These are phyloP conservation scores for Idaea straminata DNA, from an alignment of 2,888 invertebrate species.

Conservation along the genomic window DNA sequence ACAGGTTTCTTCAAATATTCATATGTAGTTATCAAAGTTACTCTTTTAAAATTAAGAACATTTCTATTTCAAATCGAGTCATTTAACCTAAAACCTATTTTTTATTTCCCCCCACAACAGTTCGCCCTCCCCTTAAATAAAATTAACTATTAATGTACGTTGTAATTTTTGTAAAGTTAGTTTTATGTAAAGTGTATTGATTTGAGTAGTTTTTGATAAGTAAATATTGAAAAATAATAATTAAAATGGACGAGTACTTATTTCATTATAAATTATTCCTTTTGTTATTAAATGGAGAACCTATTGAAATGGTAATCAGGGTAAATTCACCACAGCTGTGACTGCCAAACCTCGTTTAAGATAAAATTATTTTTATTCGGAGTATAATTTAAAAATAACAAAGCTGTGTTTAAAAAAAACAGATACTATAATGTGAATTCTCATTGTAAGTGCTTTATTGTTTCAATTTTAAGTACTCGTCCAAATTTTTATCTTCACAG, in stretches of 20 bases:
- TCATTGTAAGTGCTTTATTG: conserved; percentile 1
- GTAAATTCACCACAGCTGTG: conserved; percentile 54
- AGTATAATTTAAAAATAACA: not conserved
- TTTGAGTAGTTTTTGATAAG: conserved; percentile 79
- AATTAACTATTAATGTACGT: conserved; percentile 61
- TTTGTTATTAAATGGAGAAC: conserved; percentile 27
- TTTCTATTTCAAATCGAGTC: no score
- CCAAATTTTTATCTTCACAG: conserved; percentile 72
- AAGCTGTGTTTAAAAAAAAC: conserved; percentile 2
- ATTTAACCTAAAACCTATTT: not conserved
- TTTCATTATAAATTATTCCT: conserved; percentile 10
- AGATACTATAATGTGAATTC: conserved; percentile 7
- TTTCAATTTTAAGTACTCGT: conserved; percentile 52
- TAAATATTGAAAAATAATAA: conserved; percentile 67
- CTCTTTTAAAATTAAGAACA: no score
- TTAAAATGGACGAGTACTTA: conserved; percentile 61
- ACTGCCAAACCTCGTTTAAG: conserved; percentile 13
- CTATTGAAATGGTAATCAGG: conserved; percentile 68
- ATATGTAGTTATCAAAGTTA: no score
- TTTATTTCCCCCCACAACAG: not conserved
- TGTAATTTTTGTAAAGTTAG: conserved; percentile 75
- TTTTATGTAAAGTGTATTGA: conserved; percentile 65
- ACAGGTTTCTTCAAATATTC: no score
- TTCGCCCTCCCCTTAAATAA: conserved; percentile 30
- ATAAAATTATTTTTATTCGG: not conserved